A percentile compares a stretch with the other conserved stretches of the same genome.
These are phyloP conservation scores for Gracilinanus agilis DNA, from an alignment of 2,113 vertebrate genomes.

Conservation along the genomic window DNA sequence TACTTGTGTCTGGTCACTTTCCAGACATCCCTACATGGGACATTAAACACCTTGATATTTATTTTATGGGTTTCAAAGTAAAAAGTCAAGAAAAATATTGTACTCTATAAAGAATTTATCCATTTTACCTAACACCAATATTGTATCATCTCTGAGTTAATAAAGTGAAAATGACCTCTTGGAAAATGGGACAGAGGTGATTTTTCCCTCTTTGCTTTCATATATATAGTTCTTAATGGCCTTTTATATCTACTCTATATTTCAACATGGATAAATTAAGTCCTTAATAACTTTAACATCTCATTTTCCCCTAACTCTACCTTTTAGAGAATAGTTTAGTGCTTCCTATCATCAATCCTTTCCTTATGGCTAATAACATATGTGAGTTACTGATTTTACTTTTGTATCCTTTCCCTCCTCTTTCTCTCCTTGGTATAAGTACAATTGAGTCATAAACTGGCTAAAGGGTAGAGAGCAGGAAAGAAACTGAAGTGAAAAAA, in stretches of 20 bases:
- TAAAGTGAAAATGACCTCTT: neutral
- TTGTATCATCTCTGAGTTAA: slow-evolving; percentile 15
- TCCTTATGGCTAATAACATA: neutral
- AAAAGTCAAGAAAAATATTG: slow-evolving; percentile 3
- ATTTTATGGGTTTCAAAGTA: slow-evolving; percentile 23
- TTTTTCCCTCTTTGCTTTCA: slow-evolving; percentile 50
- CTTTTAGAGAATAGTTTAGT: slow-evolving; percentile 12
- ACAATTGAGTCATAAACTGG: neutral
- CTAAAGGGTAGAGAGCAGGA: neutral
- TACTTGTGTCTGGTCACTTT: neutral
- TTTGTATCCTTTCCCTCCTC: neutral
- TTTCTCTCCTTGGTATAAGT: slow-evolving; percentile 4
- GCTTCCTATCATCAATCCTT: slow-evolving; percentile 8
- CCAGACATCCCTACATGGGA: neutral
- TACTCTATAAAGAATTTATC: neutral
- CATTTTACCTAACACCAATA: neutral
- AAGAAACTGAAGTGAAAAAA: neutral
- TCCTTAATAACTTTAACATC: neutral
- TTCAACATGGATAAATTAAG: slow-evolving; percentile 10
- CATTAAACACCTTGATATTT: neutral
- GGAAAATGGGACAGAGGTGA: neutral
- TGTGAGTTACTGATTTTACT: neutral
- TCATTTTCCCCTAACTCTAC: slow-evolving; percentile 5
- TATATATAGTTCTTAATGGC: neutral
- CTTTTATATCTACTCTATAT: neutral